phyloP scores from a whole-genome alignment of 2,888 invertebrate genomes.

The Argyresthia albistria region DNA sequence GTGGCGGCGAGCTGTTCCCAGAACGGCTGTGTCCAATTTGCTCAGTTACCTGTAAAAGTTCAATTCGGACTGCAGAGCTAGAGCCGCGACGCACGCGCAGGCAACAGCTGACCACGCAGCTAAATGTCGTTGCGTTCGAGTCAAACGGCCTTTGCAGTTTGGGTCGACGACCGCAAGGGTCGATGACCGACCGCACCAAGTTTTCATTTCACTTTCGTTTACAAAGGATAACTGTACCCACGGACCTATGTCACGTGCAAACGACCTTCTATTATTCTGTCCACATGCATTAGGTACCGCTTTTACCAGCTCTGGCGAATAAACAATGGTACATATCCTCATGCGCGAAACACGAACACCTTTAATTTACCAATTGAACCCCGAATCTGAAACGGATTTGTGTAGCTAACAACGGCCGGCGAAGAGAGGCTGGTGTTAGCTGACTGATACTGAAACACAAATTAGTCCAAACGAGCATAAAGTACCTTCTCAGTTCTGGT shows the following conservation, averaged over 20 bases:
- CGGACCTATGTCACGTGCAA: constrained; percentile 50
- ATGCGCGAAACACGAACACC: neutral
- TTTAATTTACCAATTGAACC: too few relatives aligned
- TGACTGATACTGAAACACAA: too few relatives aligned
- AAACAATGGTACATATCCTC: constrained; percentile 19
- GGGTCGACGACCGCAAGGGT: constrained; percentile 35
- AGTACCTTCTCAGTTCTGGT: too few relatives aligned
- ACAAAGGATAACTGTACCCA: constrained; percentile 69
- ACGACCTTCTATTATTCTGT: constrained; percentile 29
- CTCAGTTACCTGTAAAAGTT: too few relatives aligned
- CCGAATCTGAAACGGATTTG: too few relatives aligned
- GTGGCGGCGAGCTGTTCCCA: too few relatives aligned
- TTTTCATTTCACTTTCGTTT: constrained; percentile 73
- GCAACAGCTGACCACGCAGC: constrained; percentile 5
- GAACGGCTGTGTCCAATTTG: too few relatives aligned
- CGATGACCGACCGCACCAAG: constrained; percentile 64
- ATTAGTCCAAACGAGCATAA: too few relatives aligned
- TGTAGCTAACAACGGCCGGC: too few relatives aligned
- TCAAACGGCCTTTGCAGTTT: constrained; percentile 72
- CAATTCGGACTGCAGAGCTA: neutral
- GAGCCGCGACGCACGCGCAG: neutral
- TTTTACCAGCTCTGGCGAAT: constrained; percentile 41
- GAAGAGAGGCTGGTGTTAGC: too few relatives aligned
- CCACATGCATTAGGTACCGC: constrained; percentile 19
- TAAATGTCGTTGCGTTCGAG: constrained; percentile 13